phyloP scores from a whole-genome alignment of 35 echinoderm and acorn worm genomes.

The Strongylocentrotus purpuratus region DNA sequence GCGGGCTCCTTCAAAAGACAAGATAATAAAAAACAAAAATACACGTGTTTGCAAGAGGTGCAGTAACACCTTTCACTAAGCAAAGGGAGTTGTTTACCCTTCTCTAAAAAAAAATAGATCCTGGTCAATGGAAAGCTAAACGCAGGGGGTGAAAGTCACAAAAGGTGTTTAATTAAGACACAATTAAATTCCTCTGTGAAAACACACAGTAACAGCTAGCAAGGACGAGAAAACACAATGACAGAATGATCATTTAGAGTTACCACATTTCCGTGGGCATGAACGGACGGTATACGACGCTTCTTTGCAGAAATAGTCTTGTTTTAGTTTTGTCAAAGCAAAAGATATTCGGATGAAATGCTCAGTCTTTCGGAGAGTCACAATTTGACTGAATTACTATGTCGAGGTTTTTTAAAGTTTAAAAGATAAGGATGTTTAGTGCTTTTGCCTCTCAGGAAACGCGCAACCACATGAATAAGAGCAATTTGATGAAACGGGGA shows the following conservation, averaged over 20 bases:
- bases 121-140: neutral
- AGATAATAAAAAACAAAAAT: neutral
- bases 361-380: no score
- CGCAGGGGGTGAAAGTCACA: neutral
- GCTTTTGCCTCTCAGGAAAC: no score
- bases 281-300: no score
- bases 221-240: neutral
- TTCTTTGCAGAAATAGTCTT: no score
- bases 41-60: neutral
- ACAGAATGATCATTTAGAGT: neutral
- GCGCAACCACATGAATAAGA: no score
- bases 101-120: neutral
- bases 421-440: no score
- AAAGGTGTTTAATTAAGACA: neutral
- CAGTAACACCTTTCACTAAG: neutral
- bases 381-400: no score
- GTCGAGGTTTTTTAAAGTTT: no score
- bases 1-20: no score
- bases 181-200: neutral
- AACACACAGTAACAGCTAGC: neutral
- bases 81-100: neutral
- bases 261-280: neutral
- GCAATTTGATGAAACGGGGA: no score
- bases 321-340: no score
- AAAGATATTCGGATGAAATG: no score